Conservation (phyloP, 2,888 invertebrate species). For the Plagiodera versicolora region DNA sequence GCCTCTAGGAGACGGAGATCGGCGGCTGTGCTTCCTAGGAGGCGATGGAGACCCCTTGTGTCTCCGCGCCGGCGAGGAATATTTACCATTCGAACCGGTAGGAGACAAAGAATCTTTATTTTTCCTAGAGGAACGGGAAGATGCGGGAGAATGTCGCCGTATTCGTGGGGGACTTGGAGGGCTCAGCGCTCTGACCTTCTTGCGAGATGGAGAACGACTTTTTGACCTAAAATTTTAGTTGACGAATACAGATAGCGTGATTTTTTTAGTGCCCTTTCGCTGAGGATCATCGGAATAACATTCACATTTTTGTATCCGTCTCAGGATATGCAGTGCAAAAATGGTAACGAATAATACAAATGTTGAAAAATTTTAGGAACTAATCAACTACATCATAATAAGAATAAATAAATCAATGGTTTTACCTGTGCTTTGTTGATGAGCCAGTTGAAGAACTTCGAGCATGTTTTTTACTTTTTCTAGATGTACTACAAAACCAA, state of each 20-base stretch:
- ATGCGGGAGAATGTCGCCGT: constrained; percentile 50
- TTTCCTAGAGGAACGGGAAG: constrained; percentile 47
- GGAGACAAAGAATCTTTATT: constrained; percentile 50
- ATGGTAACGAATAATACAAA: not conserved
- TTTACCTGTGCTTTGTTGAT: constrained; percentile 53
- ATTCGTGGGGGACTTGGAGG: constrained; percentile 53
- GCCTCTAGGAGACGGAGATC: constrained; percentile 48
- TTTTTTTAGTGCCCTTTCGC: not conserved
- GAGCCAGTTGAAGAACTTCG: constrained; percentile 54
- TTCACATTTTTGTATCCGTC: too few species aligned
- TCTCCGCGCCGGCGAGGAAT: constrained; percentile 45
- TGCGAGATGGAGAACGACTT: constrained; percentile 52
- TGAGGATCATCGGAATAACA: not conserved
- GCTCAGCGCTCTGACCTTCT: constrained; percentile 48
- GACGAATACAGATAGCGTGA: constrained; percentile 5
- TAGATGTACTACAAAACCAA: constrained; percentile 53
- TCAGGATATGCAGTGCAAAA: too few species aligned
- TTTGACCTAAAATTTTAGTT: constrained; percentile 49
- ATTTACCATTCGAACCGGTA: constrained; percentile 47
- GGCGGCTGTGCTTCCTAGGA: constrained; percentile 45
- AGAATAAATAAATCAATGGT: constrained; percentile 17
- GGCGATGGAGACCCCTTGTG: constrained; percentile 49
- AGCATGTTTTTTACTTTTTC: constrained; percentile 55
- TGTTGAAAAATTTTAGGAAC: constrained; percentile 5
- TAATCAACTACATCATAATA: not conserved